Percentiles rank a stretch among this genome's conserved stretches.
Conservation (phyloP, 2,797 vertebrate species). For the Typhlichthys eigenmanni region DNA sequence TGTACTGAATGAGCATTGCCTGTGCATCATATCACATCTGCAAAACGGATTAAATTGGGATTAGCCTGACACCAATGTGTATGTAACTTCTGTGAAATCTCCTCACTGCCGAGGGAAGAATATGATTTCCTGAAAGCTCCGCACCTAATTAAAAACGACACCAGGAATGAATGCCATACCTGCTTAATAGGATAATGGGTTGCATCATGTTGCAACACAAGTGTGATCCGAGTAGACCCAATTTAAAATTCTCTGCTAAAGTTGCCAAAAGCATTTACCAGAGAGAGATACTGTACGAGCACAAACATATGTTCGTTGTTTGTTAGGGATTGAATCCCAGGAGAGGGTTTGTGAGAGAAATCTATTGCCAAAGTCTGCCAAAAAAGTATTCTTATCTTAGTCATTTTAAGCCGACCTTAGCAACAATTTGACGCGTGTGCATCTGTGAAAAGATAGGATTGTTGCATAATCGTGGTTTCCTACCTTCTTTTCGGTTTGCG, state of each 20-base stretch:
- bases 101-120: slow-evolving; percentile 28
- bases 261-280: slow-evolving; percentile 34
- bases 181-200: slow-evolving; percentile 30
- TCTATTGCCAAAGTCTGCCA: slow-evolving; percentile 15
- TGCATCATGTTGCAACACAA: slow-evolving; percentile 30
- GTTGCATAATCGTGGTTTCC: slow-evolving; percentile 82
- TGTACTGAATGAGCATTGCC: slow-evolving; percentile 34
- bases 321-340: slow-evolving; percentile 17
- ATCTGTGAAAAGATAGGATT: slow-evolving; percentile 76
- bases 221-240: slow-evolving; percentile 34
- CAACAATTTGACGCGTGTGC: slow-evolving; percentile 47
- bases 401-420: slow-evolving; percentile 27
- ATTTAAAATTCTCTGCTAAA: slow-evolving; percentile 29
- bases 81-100: slow-evolving; percentile 41
- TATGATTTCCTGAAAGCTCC: slow-evolving; percentile 39
- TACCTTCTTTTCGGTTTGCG: slow-evolving; percentile 99
- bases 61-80: slow-evolving; percentile 54
- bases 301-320: slow-evolving; percentile 17
- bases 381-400: slow-evolving; percentile 12
- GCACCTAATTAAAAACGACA: slow-evolving; percentile 48
- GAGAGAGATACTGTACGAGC: slow-evolving; percentile 18
- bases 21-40: slow-evolving; percentile 49
- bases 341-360: slow-evolving; percentile 8
- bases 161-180: slow-evolving; percentile 22
- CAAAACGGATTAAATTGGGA: slow-evolving; percentile 50